Percentiles rank a stretch among this genome's conserved stretches.
Conservation (phyloP, 1,140 invertebrate species). For the Leptonema lineaticorne region DNA sequence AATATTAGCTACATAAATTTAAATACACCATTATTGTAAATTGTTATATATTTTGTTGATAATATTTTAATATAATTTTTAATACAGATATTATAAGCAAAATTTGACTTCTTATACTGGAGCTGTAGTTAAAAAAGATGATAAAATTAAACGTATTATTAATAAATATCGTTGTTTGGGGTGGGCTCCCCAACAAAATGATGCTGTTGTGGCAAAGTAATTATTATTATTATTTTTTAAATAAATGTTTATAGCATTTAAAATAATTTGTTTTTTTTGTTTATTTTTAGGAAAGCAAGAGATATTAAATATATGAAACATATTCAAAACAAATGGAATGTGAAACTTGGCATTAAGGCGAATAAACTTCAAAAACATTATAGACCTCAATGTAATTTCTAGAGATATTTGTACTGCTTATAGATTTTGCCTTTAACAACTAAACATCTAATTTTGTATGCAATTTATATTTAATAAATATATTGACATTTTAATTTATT, state of each 20-base stretch:
- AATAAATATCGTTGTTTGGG: slow-evolving; percentile 83
- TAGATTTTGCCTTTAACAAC: background rate
- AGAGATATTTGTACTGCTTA: background rate
- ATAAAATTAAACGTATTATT: slow-evolving; percentile 70
- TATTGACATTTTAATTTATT: background rate
- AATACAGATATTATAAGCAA: slow-evolving; percentile 72
- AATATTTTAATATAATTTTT: slow-evolving; percentile 36
- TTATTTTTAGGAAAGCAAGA: slow-evolving; percentile 68
- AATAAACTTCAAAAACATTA: slow-evolving; percentile 88
- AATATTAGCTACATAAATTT: slow-evolving; percentile 8
- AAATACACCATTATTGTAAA: background rate
- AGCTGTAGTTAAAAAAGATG: slow-evolving; percentile 56
- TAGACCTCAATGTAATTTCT: slow-evolving; percentile 71
- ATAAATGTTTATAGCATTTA: slow-evolving; percentile 37
- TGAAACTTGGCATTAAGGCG: slow-evolving; percentile 75
- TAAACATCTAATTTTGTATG: background rate
- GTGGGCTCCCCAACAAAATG: slow-evolving; percentile 75
- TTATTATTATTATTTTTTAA: slow-evolving; percentile 16
- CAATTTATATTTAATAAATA: background rate
- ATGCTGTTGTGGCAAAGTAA: slow-evolving; percentile 62
- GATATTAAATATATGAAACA: slow-evolving; percentile 84
- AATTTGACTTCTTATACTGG: slow-evolving; percentile 65
- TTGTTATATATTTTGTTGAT: slow-evolving; percentile 7
- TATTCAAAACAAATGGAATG: slow-evolving; percentile 73
- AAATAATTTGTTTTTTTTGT: slow-evolving; percentile 26